Base-by-base conservation (phyloP, 1,140 invertebrate genomes). In the Cydia pomonella region DNA sequence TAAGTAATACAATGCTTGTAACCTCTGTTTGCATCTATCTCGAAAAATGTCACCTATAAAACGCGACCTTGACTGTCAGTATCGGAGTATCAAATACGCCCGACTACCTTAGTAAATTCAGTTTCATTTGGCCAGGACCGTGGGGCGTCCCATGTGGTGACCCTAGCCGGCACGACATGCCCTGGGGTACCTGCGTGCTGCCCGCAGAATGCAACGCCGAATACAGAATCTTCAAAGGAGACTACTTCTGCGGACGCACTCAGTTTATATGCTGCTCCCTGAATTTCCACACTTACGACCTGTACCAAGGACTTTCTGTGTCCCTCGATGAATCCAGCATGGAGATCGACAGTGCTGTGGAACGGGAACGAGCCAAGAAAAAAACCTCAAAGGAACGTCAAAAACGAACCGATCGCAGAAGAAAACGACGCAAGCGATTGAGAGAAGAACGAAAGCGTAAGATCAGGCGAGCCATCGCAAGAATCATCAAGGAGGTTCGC, bases 221-320 rank as follows among this genome's bases (percentile, higher is more conserved):
- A 21, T 62, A 16, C 33, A 50, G 73, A 25, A 73, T 73, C 16
- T 73, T 63, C 25, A 44, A 41, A 23, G 73, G 73, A 3, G 73
- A 73, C 73, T 53, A 53, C 29, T 73, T 73, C 59, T 73, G 73
- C 59, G 73, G 73, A 16, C 47, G 59, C 50, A 73, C 73, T 4
- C 25, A 73, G 12, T 73, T 38, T 10, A 53, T 73, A n/a, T 73
- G 73, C 33, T 73, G 73, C 59, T 23, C 38, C 18, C 21, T 69
- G 33, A 29, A 50, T 6, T 23, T 72, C 12, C 33, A 50, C 38
- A 72, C 21, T 13, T 50, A 50, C 23, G 91, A 92, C 73, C 79
- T 90, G 73, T 86, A 91, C 47, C 83, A 84, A 63, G 89, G 86
- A 4, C 85, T 91, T 38, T 89, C 91, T 64, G 74, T 85, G 1